Evolutionary conservation across 2,888 invertebrate genomes (phyloP).

Genomic region (Carterocephalus palaemon): DNA sequence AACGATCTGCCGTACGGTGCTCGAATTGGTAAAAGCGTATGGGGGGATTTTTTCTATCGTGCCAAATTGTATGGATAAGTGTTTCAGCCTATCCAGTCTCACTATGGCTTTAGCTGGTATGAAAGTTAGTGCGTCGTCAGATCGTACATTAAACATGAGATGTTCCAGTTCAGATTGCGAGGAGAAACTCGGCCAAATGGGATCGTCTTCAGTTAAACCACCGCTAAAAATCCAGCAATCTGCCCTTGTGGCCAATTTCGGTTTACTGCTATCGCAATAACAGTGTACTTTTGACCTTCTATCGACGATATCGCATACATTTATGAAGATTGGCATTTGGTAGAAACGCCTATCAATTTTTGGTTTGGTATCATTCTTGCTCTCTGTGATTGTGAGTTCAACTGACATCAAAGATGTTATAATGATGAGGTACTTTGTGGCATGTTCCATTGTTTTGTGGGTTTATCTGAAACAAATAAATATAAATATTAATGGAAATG

Average conservation of each 20-base stretch:
- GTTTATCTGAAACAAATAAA: constrained; percentile 55
- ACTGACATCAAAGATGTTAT: constrained; percentile 66
- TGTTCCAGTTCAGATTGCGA: constrained; percentile 84
- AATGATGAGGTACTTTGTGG: constrained; percentile 61
- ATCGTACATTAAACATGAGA: constrained; percentile 84
- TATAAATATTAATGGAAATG: constrained; percentile 15
- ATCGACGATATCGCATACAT: constrained; percentile 70
- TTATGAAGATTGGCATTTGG: constrained; percentile 60
- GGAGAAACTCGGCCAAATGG: constrained; percentile 85
- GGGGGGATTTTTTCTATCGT: constrained; percentile 84
- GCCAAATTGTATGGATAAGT: constrained; percentile 85
- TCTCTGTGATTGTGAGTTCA: constrained; percentile 61
- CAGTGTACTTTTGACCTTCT: constrained; percentile 70
- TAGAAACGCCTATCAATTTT: constrained; percentile 60
- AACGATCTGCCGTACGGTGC: constrained; percentile 83
- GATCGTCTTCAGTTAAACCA: constrained; percentile 81
- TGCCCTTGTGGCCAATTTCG: constrained; percentile 81
- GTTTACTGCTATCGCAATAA: constrained; percentile 69
- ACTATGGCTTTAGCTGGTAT: constrained; percentile 85
- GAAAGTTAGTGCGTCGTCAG: constrained; percentile 83
- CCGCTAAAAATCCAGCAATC: constrained; percentile 86
- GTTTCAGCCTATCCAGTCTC: constrained; percentile 82
- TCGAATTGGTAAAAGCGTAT: constrained; percentile 86
- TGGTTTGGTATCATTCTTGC: constrained; percentile 59
- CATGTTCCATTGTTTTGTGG: constrained; percentile 56